Evolutionary conservation across 2,797 vertebrate species (phyloP), one percentile per base, ranked within the genome.

Genomic region (Euthynnus affinis): DNA sequence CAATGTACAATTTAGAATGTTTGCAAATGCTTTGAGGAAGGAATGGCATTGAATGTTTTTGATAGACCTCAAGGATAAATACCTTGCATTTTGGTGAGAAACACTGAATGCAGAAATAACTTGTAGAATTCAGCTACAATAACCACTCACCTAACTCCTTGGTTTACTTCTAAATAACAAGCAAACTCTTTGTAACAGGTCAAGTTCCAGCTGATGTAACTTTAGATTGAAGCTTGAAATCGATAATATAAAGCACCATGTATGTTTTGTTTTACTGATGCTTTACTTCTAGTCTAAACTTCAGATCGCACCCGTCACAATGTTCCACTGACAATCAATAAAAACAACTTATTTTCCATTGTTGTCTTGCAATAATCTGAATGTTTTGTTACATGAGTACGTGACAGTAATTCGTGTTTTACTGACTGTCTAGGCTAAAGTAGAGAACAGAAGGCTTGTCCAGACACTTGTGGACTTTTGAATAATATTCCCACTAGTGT

Each of bases 401-500:
- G 22, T 4, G n/a, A 15, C 27, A 42, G 12, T 58, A 46, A 37
- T 60, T 9, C n/a, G 70, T 56, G 29, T n/a, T 70, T 70, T 29
- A 32, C 71, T 22, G 34, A 13, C 51, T 37, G 37, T 51, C n/a
- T 49, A 23, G 51, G 32, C 52, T 37, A 9, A 55, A 44, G 23
- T 42, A 6, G 15, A 59, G 29, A 32, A 22, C 49, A 42, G 9
- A 12, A 52, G 59, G 29, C 60, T 68, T 49, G 27, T 61, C 12
- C 48, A 64, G 40, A 72, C n/a, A 37, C 62, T 29, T 13, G 32
- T 55, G 22, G 23, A 22, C 17, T 29, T 34, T 65, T 29, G 64
- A 74, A 71, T 63, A 74, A 62, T 56, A 79, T 42, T 67, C 23
- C 29, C 64, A 61, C n/a, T 13, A 13, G 46, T 60, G 53, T 66